A percentile compares a stretch with the other conserved stretches of the same genome.
Conservation (phyloP, 2,113 vertebrate genomes). For the Romanogobio albipinnatus region DNA sequence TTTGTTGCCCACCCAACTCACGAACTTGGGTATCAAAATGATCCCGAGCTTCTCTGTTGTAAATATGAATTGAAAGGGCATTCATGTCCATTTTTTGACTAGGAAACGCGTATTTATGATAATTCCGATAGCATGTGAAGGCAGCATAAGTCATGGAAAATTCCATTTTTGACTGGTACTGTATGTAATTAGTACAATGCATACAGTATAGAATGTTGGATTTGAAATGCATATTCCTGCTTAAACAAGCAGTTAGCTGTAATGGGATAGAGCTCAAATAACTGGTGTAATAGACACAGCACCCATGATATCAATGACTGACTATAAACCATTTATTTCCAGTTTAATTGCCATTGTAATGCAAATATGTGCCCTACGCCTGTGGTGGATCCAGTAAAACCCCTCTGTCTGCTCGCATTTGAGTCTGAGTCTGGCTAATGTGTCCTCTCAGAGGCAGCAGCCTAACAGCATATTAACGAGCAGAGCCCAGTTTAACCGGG, state of each 20-base stretch:
- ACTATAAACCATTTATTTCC: conserved; percentile 29
- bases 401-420: background rate
- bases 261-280: background rate
- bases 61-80: too few relatives aligned
- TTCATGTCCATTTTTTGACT: too few relatives aligned
- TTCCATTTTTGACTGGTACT: background rate
- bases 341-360: conserved; percentile 33
- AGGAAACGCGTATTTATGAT: too few relatives aligned
- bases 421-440: conserved; percentile 28
- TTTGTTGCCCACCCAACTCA: too few relatives aligned
- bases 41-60: too few relatives aligned
- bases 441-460: conserved; percentile 14
- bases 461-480: conserved; percentile 22
- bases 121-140: too few relatives aligned
- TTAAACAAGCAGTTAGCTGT: background rate
- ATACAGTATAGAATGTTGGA: background rate
- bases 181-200: background rate
- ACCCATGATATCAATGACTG: background rate
- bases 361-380: conserved; percentile 20
- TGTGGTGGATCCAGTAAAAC: conserved; percentile 1
- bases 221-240: background rate
- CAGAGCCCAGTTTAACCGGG: conserved; percentile 25
- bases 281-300: background rate
- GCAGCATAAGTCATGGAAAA: too few relatives aligned
- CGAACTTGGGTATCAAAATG: too few relatives aligned